Conservation (phyloP, 2,113 vertebrate species). For the Odocoileus hemionus region DNA sequence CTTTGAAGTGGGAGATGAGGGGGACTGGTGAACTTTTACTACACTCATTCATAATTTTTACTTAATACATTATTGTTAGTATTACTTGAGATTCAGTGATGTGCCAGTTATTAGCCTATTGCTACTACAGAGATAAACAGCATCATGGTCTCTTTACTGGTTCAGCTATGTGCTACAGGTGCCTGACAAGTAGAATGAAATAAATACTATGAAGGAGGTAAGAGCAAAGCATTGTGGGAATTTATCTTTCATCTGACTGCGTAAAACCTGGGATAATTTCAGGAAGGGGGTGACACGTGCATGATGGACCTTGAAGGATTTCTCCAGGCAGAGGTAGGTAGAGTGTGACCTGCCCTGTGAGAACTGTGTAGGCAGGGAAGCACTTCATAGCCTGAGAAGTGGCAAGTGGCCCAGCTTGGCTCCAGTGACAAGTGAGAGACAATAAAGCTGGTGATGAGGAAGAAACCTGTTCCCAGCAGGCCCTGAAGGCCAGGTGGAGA, state of each 20-base stretch:
- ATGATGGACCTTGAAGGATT: not conserved
- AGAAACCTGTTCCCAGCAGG: not conserved
- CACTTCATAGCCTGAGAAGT: not conserved
- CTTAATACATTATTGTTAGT: constrained; percentile 8
- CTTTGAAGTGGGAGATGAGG: not conserved
- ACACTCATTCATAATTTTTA: not conserved
- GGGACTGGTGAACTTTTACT: not conserved
- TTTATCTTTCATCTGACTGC: not conserved
- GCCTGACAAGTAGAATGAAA: not conserved
- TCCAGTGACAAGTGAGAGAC: not conserved
- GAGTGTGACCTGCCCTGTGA: not conserved
- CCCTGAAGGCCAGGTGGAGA: not conserved
- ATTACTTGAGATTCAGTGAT: not conserved
- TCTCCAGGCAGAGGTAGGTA: not conserved
- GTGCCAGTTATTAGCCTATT: constrained; percentile 12
- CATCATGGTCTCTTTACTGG: not conserved
- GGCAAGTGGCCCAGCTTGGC: not conserved
- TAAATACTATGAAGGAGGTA: not conserved
- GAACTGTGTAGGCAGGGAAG: not conserved
- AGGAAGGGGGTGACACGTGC: not conserved
- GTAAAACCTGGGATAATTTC: not conserved
- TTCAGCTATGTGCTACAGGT: not conserved
- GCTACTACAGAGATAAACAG: not conserved
- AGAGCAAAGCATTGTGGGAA: not conserved
- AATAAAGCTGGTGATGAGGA: not conserved